phyloP scores from a whole-genome alignment of 2,888 invertebrate species.

The Sinodicranocentrus sp. region DNA sequence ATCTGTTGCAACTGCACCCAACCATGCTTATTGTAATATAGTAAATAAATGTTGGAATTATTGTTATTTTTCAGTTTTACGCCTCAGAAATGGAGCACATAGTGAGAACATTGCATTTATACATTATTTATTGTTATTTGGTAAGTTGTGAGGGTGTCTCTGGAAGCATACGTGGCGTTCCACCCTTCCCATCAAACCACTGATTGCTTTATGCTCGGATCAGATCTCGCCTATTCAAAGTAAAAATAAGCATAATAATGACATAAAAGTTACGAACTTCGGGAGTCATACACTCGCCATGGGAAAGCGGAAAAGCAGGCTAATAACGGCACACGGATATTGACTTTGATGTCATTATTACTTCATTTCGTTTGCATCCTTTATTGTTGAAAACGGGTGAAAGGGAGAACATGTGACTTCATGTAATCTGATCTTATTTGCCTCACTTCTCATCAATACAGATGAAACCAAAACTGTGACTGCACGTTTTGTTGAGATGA shows the following conservation, averaged over 20 bases:
- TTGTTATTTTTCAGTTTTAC: conserved; percentile 8
- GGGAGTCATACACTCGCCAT: conserved; percentile 9
- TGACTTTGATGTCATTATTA: conserved; percentile 62
- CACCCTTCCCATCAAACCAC: conserved; percentile 5
- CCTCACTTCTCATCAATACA: not conserved
- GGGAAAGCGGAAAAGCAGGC: conserved; percentile 38
- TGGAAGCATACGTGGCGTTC: no score
- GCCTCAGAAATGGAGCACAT: conserved; percentile 22
- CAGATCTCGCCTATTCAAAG: no score
- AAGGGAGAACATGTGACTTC: not conserved
- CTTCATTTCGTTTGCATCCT: conserved; percentile 26
- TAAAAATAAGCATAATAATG: not conserved
- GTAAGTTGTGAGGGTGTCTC: not conserved
- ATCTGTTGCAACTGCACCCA: conserved; percentile 16
- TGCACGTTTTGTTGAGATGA: no score
- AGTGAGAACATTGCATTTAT: conserved; percentile 47
- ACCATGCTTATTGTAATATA: not conserved
- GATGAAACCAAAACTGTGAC: no score
- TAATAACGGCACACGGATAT: conserved; percentile 39
- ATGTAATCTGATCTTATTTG: conserved; percentile 10
- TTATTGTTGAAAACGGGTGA: conserved; percentile 23
- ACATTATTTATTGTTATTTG: conserved; percentile 35
- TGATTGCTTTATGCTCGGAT: no score
- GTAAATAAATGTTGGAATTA: not conserved
- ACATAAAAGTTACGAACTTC: conserved; percentile 3